Evolutionary conservation across 2,888 invertebrate genomes (phyloP), one percentile per base, ranked within the genome.

Genomic region (Lasioglossum marginatum): DNA sequence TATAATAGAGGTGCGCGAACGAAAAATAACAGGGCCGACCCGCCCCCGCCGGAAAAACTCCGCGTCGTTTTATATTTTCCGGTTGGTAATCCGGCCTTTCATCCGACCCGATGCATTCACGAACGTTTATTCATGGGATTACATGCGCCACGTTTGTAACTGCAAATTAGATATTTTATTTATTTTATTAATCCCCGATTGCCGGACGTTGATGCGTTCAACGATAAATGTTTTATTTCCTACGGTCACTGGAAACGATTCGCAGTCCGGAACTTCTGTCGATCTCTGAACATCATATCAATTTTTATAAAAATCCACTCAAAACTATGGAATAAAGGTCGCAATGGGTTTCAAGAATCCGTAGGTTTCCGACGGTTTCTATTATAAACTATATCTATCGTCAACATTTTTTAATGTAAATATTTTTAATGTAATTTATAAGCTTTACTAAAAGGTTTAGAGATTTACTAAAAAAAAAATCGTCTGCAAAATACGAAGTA

Each of bases 91-190:
- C 43, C 77, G 45, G 8, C 70, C 34, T 68, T 77, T 70, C 73
- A 70, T 74, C 40, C 77, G 2, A 14, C 60, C 40, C 72, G 78
- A 60, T 66, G 27, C 23, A 43, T 27, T 72, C 34, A 19, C 63
- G 72, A 37, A 14, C 68, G 74, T 82, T 84, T 74, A 73, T 60
- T 82, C 82, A 52, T 48, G 57, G 70, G 57, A 82, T 84, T 82
- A 82, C 77, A 77, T 37, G 68, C 70, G 70, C 45, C 23, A 60
- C 81, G 81, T 76, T 48, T 72, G 43, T 52, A 66, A 23, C 63
- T 63, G 74, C 31, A 68, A 84, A 84, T 74, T 82, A 75, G 74
- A 70, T 84, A 82, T 78, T 72, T 37, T 79, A 75, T 82, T 83
- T 82, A 78, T 78, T 84, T 72, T 63, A 74, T 84, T 82, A 78